Conservation (phyloP, 2,888 invertebrate species). For the Drosophila algonquin region DNA sequence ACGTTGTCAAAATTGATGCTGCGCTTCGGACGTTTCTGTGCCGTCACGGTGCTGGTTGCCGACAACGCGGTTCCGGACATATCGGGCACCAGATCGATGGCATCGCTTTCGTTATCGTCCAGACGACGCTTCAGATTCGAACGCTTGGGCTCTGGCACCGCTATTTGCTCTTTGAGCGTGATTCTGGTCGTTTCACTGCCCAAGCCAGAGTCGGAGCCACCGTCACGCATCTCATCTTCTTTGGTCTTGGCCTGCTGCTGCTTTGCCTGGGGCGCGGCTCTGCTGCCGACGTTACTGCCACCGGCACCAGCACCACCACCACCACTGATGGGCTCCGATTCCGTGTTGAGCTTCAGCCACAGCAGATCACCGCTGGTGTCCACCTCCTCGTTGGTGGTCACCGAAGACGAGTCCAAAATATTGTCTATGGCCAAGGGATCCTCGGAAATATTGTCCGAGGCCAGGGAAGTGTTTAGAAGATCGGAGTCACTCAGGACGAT, state of each 20-base stretch:
- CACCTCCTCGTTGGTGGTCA: constrained; percentile 60
- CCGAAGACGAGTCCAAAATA: constrained; percentile 58
- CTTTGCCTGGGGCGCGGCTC: background rate
- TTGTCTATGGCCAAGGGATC: constrained; percentile 83
- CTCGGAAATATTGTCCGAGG: constrained; percentile 80
- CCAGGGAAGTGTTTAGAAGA: constrained; percentile 70
- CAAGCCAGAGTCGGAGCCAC: constrained; percentile 93
- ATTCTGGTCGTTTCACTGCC: constrained; percentile 87
- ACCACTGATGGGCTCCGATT: constrained; percentile 62
- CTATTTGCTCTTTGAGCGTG: background rate
- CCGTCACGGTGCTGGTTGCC: constrained; percentile 12
- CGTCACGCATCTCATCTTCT: constrained; percentile 85
- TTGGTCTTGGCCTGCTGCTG: constrained; percentile 37
- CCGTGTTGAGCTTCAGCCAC: constrained; percentile 73
- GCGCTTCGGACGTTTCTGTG: constrained; percentile 88
- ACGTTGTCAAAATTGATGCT: constrained; percentile 95
- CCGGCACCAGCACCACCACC: background rate
- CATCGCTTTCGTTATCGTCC: constrained; percentile 84
- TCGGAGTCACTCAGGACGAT: constrained; percentile 77
- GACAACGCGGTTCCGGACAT: constrained; percentile 26
- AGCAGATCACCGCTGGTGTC: constrained; percentile 68
- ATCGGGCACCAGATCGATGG: constrained; percentile 81
- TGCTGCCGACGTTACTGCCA: constrained; percentile 4
- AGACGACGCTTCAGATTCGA: constrained; percentile 89
- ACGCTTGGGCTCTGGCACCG: constrained; percentile 81